Evolutionary conservation across 2,113 vertebrate species (phyloP).

Genomic region (Cervus canadensis): DNA sequence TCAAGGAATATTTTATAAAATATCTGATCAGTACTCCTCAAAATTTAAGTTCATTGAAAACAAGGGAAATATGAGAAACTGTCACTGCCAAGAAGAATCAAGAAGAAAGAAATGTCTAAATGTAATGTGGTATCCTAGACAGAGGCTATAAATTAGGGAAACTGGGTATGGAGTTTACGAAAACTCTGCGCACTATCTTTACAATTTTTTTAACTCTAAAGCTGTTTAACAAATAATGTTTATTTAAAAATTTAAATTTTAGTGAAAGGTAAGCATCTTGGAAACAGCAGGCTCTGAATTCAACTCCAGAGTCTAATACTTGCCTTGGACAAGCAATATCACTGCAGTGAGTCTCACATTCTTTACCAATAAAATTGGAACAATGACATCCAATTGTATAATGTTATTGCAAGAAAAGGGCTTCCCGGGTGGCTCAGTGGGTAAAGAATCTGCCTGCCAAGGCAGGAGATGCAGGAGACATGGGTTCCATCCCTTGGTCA

Average conservation of each 20-base stretch:
- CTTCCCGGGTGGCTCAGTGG: not conserved
- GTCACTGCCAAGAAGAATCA: not conserved
- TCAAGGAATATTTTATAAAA: no score
- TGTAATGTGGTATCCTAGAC: not conserved
- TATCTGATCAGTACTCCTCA: not conserved
- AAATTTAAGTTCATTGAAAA: no score
- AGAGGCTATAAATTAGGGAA: not conserved
- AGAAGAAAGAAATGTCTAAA: not conserved
- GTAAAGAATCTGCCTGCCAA: not conserved
- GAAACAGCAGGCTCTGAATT: not conserved
- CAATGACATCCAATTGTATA: not conserved
- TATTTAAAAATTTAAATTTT: not conserved
- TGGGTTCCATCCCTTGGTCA: not conserved
- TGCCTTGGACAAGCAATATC: not conserved
- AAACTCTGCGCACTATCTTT: not conserved
- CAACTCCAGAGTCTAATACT: not conserved
- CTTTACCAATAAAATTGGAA: not conserved
- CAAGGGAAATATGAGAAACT: no score
- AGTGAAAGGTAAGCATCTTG: not conserved
- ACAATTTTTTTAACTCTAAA: not conserved
- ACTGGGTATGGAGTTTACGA: not conserved
- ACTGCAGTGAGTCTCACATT: not conserved
- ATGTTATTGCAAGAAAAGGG: not conserved
- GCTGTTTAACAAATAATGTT: not conserved
- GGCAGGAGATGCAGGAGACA: not conserved